Conservation (phyloP, 2,888 invertebrate genomes). For the Xylota segnis region DNA sequence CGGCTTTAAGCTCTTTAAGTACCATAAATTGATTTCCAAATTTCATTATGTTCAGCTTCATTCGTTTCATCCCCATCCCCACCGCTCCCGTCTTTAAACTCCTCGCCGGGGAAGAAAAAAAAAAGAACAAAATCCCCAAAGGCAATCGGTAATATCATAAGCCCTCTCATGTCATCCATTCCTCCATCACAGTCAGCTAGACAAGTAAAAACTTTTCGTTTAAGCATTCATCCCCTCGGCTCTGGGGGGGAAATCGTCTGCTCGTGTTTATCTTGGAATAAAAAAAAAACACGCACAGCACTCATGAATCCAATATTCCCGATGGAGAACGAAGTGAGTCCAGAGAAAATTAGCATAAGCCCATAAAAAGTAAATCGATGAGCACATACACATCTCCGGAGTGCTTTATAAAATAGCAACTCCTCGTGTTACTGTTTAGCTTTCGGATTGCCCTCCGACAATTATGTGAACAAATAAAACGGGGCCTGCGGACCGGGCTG, state of each 20-base stretch:
- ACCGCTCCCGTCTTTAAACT: neutral
- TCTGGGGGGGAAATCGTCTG: slow-evolving; percentile 11
- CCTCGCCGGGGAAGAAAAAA: neutral
- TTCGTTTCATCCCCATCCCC: neutral
- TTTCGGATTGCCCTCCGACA: neutral
- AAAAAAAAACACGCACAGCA: slow-evolving; percentile 4
- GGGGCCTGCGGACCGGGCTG: neutral
- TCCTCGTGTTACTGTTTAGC: neutral
- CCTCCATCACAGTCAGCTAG: slow-evolving; percentile 24
- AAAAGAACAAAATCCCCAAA: slow-evolving; percentile 37
- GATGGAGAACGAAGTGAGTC: slow-evolving; percentile 45
- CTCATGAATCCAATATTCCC: slow-evolving; percentile 69
- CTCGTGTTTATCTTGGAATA: slow-evolving; percentile 27
- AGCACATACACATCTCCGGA: slow-evolving; percentile 1
- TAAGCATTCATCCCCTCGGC: neutral
- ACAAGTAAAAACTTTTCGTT: slow-evolving; percentile 36
- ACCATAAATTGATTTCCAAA: slow-evolving; percentile 57
- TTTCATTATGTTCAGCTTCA: slow-evolving; percentile 24
- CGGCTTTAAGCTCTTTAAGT: slow-evolving; percentile 45
- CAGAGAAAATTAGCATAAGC: slow-evolving; percentile 63
- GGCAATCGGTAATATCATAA: slow-evolving; percentile 66
- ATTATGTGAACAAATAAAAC: slow-evolving; percentile 15
- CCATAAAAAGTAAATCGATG: slow-evolving; percentile 62
- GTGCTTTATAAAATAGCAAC: neutral
- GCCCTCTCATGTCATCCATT: slow-evolving; percentile 41